phyloP scores from a whole-genome alignment of 2,797 vertebrate genomes.

The Parauchenoglanis ngamensis region DNA sequence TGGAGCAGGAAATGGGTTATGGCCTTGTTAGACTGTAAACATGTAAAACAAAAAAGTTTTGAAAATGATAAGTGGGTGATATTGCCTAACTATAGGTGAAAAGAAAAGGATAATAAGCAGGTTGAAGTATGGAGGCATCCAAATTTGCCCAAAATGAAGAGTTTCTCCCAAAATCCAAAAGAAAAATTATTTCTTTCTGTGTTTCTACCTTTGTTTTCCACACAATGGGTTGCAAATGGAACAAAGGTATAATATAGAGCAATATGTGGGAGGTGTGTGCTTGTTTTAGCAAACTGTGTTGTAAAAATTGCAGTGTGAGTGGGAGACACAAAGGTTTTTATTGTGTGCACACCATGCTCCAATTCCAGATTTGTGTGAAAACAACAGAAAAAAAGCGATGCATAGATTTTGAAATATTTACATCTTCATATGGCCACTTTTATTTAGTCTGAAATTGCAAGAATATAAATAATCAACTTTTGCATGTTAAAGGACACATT shows the following conservation, averaged over 20 bases:
- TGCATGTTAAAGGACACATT: not conserved
- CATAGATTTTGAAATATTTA: not conserved
- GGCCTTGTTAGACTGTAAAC: not conserved
- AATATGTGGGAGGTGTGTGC: not conserved
- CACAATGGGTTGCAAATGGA: not conserved
- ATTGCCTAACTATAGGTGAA: not conserved
- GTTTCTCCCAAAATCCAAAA: not conserved
- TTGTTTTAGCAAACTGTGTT: not conserved
- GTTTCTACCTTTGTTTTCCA: conserved; percentile 2
- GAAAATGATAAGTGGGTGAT: not conserved
- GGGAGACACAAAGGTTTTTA: not conserved
- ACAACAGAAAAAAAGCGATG: not conserved
- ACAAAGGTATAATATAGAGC: not conserved
- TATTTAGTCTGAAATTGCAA: not conserved
- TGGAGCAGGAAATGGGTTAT: too few species aligned
- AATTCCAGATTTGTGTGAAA: too few species aligned
- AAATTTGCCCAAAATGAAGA: not conserved
- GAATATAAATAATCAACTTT: not conserved
- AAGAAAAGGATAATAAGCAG: conserved; percentile 1
- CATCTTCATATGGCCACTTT: not conserved
- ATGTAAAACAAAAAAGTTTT: not conserved
- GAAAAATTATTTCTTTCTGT: not conserved
- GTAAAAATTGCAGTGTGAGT: conserved; percentile 7
- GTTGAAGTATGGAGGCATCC: not conserved
- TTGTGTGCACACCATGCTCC: not conserved